Evolutionary conservation across 2,888 invertebrate genomes (phyloP).

Genomic region (Plagodis pulveraria): DNA sequence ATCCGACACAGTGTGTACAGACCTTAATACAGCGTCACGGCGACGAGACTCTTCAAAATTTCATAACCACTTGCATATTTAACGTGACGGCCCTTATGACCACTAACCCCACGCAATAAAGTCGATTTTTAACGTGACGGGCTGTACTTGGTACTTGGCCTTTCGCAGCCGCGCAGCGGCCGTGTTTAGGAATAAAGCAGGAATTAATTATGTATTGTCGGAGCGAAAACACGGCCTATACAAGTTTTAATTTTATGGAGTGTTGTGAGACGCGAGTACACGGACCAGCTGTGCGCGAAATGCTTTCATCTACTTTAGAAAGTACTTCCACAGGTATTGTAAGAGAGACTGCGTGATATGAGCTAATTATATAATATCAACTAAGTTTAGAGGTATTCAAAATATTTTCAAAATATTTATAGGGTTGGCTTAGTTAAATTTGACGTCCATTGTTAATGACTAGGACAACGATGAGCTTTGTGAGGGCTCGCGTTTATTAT

Average conservation of each 20-base stretch:
- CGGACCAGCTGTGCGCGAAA: not conserved
- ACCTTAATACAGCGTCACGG: slow-evolving; percentile 23
- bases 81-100: not conserved
- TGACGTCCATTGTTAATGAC: too few relatives aligned
- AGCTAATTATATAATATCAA: too few relatives aligned
- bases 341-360: too few relatives aligned
- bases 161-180: slow-evolving; percentile 18
- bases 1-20: too few relatives aligned
- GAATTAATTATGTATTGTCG: slow-evolving; percentile 37
- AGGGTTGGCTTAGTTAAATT: too few relatives aligned
- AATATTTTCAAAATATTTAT: too few relatives aligned
- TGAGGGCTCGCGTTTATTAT: too few relatives aligned
- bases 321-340: too few relatives aligned
- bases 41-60: slow-evolving; percentile 33
- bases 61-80: slow-evolving; percentile 27
- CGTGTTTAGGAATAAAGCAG: slow-evolving; percentile 36
- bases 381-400: too few relatives aligned
- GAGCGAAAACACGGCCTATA: slow-evolving; percentile 27
- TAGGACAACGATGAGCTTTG: too few relatives aligned
- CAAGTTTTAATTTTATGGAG: slow-evolving; percentile 27
- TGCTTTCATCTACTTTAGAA: too few relatives aligned
- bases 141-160: not conserved
- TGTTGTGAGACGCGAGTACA: slow-evolving; percentile 13
- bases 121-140: not conserved
- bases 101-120: slow-evolving; percentile 3